These are phyloP conservation scores for Etia nguti DNA, from an alignment of 2,113 vertebrate species.

Conservation along the genomic window DNA sequence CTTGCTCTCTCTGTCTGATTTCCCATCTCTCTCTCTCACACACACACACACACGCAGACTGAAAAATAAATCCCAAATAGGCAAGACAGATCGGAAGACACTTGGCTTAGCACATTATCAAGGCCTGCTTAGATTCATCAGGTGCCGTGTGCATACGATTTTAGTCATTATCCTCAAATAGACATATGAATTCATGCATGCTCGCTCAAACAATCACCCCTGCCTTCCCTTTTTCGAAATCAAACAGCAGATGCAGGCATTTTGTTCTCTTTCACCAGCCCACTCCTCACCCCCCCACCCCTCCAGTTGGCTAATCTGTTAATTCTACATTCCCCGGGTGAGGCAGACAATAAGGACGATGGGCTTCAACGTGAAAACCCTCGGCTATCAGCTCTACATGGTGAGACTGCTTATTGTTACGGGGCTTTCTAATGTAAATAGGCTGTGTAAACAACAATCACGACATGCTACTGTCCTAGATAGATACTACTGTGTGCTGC, in stretches of 20 bases:
- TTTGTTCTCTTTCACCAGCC: neutral
- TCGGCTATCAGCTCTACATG: constrained; percentile 22
- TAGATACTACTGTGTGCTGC: constrained; percentile 22
- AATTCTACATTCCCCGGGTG: constrained; percentile 59
- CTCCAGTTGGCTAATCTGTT: constrained; percentile 55
- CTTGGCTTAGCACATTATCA: neutral
- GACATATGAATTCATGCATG: constrained; percentile 30
- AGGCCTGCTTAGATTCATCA: constrained; percentile 29
- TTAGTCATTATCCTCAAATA: constrained; percentile 48
- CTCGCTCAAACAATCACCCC: constrained; percentile 46
- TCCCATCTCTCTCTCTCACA: neutral
- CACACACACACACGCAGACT: neutral
- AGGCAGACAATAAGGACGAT: constrained; percentile 43
- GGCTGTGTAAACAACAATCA: constrained; percentile 48
- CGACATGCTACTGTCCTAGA: constrained; percentile 52
- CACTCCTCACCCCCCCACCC: neutral
- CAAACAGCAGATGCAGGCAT: constrained; percentile 43
- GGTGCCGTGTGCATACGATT: constrained; percentile 19
- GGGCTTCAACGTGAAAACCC: constrained; percentile 32
- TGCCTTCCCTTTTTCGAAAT: constrained; percentile 29
- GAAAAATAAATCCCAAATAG: neutral
- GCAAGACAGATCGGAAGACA: neutral
- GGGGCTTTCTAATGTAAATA: constrained; percentile 63
- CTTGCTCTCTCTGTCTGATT: neutral
- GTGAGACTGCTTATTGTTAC: constrained; percentile 40